phyloP scores from a whole-genome alignment of 1,140 invertebrate species.

The Caenorhabditis elegans region DNA sequence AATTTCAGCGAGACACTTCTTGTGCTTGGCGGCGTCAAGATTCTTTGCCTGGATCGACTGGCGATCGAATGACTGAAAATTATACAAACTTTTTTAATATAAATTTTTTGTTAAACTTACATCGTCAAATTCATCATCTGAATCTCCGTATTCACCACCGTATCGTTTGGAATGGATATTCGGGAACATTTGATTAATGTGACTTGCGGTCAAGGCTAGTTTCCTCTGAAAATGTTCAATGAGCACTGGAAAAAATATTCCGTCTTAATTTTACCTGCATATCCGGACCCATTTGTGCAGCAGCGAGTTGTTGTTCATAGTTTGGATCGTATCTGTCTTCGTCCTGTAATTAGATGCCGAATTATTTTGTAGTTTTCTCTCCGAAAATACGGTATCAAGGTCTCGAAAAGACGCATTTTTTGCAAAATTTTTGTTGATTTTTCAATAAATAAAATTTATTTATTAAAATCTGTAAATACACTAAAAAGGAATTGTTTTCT shows the following conservation, averaged over 20 bases:
- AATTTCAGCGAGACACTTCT: neutral
- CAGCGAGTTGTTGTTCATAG: neutral
- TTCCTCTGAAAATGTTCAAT: no score
- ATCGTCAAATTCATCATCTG: constrained; percentile 4
- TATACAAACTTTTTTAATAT: neutral
- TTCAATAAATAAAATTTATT: no score
- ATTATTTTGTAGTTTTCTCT: no score
- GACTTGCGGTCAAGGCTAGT: neutral
- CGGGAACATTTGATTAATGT: neutral
- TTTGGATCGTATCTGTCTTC: neutral
- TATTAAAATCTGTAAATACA: no score
- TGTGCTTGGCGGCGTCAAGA: neutral
- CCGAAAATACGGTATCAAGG: no score
- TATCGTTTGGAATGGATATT: neutral
- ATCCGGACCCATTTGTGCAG: neutral
- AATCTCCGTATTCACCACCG: neutral
- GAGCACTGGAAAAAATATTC: neutral
- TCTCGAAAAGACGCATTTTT: no score
- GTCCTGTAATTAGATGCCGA: neutral
- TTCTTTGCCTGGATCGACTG: neutral
- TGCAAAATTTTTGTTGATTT: no score
- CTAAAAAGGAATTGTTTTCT: no score
- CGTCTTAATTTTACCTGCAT: neutral
- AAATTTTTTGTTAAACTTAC: neutral
- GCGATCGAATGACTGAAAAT: neutral